Percentiles rank a stretch among this genome's conserved stretches.
These are phyloP conservation scores for Turnix velox DNA, from an alignment of 2,113 vertebrate species.

Conservation along the genomic window DNA sequence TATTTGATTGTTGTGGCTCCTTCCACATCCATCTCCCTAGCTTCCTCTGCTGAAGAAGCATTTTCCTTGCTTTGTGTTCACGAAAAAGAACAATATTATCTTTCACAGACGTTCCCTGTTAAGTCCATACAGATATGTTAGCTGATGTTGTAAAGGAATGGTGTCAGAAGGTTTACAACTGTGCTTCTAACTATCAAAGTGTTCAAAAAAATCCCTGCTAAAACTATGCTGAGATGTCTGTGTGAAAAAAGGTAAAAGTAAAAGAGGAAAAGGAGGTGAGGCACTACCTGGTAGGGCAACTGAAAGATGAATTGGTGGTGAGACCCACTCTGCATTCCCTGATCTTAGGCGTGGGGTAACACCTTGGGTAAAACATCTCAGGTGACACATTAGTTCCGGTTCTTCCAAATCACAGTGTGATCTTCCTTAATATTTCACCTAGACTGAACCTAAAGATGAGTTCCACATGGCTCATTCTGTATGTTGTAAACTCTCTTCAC, in stretches of 20 bases:
- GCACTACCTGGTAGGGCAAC: not conserved
- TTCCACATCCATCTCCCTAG: not conserved
- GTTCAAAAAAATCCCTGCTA: not conserved
- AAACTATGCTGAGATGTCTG: not conserved
- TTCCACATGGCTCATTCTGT: not conserved
- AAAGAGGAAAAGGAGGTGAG: not conserved
- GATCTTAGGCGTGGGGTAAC: not conserved
- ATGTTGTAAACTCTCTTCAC: not conserved
- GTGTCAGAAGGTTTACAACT: not conserved
- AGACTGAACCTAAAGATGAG: not conserved
- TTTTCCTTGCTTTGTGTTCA: not conserved
- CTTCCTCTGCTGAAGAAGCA: not conserved
- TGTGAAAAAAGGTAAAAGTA: not conserved
- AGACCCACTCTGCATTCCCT: not conserved
- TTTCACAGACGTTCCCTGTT: not conserved
- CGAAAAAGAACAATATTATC: not conserved
- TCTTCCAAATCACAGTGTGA: rapidly evolving
- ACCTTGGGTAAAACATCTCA: not conserved
- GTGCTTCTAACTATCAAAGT: not conserved
- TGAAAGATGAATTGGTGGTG: not conserved
- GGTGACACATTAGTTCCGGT: not conserved
- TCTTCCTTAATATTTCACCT: not conserved
- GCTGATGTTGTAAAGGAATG: not conserved
- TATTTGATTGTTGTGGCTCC: not conserved
- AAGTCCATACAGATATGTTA: not conserved